These are phyloP conservation scores for Tubiluchus corallicola DNA, from an alignment of 2,888 invertebrate genomes.

Conservation along the genomic window DNA sequence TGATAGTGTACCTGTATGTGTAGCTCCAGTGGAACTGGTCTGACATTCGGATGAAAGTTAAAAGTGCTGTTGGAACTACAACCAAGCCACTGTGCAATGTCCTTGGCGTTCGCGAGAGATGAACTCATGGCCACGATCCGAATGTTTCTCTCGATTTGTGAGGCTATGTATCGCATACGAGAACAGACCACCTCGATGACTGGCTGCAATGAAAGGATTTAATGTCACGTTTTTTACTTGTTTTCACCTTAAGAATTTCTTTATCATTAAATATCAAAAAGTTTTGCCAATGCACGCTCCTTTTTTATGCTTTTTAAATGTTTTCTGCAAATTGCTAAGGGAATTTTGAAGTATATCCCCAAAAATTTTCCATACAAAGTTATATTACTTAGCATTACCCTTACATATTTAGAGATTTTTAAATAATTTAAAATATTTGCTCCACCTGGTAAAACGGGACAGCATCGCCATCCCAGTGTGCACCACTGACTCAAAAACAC, in stretches of 20 bases:
- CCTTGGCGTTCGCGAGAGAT: conserved; percentile 81
- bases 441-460: too few relatives aligned
- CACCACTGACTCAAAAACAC: too few relatives aligned
- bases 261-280: background rate
- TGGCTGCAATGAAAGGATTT: conserved; percentile 37
- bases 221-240: conserved; percentile 6
- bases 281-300: too few relatives aligned
- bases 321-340: too few relatives aligned
- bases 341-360: too few relatives aligned
- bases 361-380: too few relatives aligned
- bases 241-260: background rate
- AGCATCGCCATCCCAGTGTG: too few relatives aligned
- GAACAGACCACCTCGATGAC: conserved; percentile 77
- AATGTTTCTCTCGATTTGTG: conserved; percentile 71
- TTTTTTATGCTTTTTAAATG: too few relatives aligned
- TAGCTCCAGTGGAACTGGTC: conserved; percentile 81
- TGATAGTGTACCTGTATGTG: conserved; percentile 52
- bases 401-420: too few relatives aligned
- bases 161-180: conserved; percentile 81
- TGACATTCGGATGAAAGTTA: conserved; percentile 94
- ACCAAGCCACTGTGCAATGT: conserved; percentile 88
- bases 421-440: too few relatives aligned
- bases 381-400: too few relatives aligned
- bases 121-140: conserved; percentile 83
- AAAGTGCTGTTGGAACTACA: conserved; percentile 81